Conservation (phyloP, 2,888 invertebrate genomes). For the Deilephila porcellus region DNA sequence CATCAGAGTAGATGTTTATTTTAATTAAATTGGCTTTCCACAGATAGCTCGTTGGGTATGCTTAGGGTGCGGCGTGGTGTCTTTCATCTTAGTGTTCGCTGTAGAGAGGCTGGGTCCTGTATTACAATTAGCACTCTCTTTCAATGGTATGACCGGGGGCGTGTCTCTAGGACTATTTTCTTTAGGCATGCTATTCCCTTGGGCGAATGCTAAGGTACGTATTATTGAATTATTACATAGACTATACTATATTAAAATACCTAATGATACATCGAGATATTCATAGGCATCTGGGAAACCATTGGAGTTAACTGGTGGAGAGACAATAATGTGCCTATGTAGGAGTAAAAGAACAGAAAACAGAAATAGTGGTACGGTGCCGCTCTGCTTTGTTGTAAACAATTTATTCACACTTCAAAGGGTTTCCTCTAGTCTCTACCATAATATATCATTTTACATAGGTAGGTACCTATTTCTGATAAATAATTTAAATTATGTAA, state of each 20-base stretch:
- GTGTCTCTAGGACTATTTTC: slow-evolving; percentile 94
- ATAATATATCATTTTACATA: no score
- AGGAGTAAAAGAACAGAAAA: no score
- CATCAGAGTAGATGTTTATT: background rate
- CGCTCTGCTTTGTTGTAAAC: no score
- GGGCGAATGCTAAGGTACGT: slow-evolving; percentile 91
- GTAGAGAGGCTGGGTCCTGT: slow-evolving; percentile 95
- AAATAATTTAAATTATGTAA: no score
- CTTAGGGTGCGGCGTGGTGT: slow-evolving; percentile 88
- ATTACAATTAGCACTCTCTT: slow-evolving; percentile 93
- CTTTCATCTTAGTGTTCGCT: slow-evolving; percentile 92
- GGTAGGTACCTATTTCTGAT: no score
- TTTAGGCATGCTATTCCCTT: slow-evolving; percentile 95
- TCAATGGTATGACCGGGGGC: slow-evolving; percentile 95
- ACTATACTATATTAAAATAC: background rate
- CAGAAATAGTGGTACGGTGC: no score
- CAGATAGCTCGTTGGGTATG: slow-evolving; percentile 86
- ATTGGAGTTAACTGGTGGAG: no score
- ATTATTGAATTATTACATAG: background rate
- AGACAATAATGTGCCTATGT: no score
- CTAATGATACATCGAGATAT: no score
- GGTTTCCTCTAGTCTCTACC: no score
- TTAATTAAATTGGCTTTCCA: slow-evolving; percentile 25
- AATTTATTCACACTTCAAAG: no score
- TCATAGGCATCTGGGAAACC: no score